Evolutionary conservation across 1,140 invertebrate genomes (phyloP).

Genomic region (Megalonaias nervosa): DNA sequence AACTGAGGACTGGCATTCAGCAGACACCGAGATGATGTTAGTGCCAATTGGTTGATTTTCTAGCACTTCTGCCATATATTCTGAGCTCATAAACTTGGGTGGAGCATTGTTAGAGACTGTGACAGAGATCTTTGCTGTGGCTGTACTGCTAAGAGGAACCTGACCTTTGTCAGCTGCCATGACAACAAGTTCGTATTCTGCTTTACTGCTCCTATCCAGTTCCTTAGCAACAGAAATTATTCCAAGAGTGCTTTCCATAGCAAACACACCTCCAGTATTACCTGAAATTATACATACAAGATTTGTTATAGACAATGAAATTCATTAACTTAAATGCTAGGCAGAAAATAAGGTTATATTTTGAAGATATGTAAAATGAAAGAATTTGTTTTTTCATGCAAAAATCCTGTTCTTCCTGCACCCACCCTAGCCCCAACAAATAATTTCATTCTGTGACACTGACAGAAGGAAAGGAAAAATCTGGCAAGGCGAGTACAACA

Average conservation of each 20-base stretch:
- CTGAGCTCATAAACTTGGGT: conserved; percentile 78
- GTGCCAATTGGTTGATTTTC: conserved; percentile 87
- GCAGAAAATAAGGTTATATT: too few species aligned
- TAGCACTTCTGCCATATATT: conserved; percentile 84
- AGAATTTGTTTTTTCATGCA: too few species aligned
- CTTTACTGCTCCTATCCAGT: conserved; percentile 86
- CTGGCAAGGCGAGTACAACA: too few species aligned
- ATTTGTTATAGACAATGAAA: background rate
- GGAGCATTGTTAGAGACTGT: conserved; percentile 92
- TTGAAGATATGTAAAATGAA: too few species aligned
- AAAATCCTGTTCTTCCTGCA: too few species aligned
- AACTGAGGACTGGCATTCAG: conserved; percentile 73
- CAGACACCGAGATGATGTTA: conserved; percentile 84
- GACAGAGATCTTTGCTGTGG: conserved; percentile 88
- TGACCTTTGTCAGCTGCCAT: conserved; percentile 87
- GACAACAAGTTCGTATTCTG: conserved; percentile 86
- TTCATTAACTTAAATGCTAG: too few species aligned
- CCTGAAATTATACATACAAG: conserved; percentile 71
- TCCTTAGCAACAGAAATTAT: conserved; percentile 82
- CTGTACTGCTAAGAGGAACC: conserved; percentile 81
- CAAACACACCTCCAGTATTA: conserved; percentile 88
- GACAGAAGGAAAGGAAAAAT: too few species aligned
- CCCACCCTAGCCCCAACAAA: too few species aligned
- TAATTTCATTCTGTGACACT: too few species aligned
- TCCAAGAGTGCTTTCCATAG: conserved; percentile 84